Conservation (phyloP, 2,888 invertebrate genomes). For the Atherix ibis region DNA sequence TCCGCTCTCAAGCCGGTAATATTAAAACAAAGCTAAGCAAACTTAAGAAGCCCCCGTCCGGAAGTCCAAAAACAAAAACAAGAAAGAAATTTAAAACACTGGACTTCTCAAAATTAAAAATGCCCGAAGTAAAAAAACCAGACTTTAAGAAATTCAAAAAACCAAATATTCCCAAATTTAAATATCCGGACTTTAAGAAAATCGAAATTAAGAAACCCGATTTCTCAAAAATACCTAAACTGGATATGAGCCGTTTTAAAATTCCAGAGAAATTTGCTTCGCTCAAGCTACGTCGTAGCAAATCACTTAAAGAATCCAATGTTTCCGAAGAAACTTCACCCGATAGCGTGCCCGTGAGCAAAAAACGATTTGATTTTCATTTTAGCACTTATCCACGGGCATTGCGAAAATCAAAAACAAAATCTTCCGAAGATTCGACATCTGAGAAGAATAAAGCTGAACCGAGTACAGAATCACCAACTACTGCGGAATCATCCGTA, state of each 20-base stretch:
- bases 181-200: constrained; percentile 19
- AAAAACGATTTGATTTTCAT: constrained; percentile 51
- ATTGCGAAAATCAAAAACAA: constrained; percentile 32
- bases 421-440: constrained; percentile 20
- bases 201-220: constrained; percentile 7
- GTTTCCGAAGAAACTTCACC: constrained; percentile 29
- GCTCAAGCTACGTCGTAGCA: constrained; percentile 35
- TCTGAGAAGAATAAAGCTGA: constrained; percentile 38
- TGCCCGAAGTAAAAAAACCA: constrained; percentile 28
- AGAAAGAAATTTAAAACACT: constrained; percentile 27
- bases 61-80: constrained; percentile 27
- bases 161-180: constrained; percentile 36
- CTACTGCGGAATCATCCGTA: constrained; percentile 49
- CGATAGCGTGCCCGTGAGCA: constrained; percentile 36
- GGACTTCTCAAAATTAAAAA: constrained; percentile 31
- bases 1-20: constrained; percentile 55
- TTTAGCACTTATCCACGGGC: constrained; percentile 66
- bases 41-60: constrained; percentile 37
- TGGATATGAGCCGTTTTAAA: constrained; percentile 46
- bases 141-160: constrained; percentile 16
- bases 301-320: constrained; percentile 25
- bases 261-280: constrained; percentile 48
- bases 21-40: constrained; percentile 49
- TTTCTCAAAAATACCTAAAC: constrained; percentile 35
- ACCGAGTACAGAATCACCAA: constrained; percentile 42